Evolutionary conservation across 2,888 invertebrate genomes (phyloP).

Genomic region (Apamea sordens): DNA sequence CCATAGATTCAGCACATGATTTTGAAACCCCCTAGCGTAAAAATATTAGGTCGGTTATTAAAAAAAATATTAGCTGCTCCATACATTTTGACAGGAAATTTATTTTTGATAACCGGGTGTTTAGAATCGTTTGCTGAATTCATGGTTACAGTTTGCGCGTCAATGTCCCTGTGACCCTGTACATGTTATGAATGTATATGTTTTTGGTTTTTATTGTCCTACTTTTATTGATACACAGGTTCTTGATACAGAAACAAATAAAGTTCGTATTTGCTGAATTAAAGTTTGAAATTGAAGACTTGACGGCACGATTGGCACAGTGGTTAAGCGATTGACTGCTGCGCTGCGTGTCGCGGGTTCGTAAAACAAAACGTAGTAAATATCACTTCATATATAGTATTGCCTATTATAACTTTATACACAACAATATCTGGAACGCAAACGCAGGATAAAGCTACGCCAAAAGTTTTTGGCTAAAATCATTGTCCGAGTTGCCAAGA

Average conservation of each 20-base stretch:
- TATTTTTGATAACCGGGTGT: neutral
- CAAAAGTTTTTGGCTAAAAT: constrained; percentile 67
- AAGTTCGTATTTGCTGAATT: neutral
- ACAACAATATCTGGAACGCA: constrained; percentile 33
- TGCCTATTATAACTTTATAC: constrained; percentile 23
- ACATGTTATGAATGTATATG: neutral
- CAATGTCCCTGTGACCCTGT: too few relatives aligned
- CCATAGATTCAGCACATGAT: neutral
- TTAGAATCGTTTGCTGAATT: neutral
- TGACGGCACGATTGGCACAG: too few relatives aligned
- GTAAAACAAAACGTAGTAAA: neutral
- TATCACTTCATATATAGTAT: neutral
- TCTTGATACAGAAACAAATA: neutral
- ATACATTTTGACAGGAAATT: neutral
- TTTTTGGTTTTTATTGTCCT: neutral
- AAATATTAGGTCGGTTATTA: neutral
- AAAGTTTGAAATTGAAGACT: too few relatives aligned
- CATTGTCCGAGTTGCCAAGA: constrained; percentile 61
- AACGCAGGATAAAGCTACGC: constrained; percentile 54
- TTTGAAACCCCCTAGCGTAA: neutral
- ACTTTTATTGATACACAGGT: neutral
- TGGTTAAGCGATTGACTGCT: too few relatives aligned
- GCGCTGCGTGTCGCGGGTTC: too few relatives aligned
- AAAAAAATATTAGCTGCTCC: neutral
- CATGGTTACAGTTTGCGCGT: too few relatives aligned